These are phyloP conservation scores for Galerucella nymphaeae DNA, from an alignment of 2,888 invertebrate species.

Conservation along the genomic window DNA sequence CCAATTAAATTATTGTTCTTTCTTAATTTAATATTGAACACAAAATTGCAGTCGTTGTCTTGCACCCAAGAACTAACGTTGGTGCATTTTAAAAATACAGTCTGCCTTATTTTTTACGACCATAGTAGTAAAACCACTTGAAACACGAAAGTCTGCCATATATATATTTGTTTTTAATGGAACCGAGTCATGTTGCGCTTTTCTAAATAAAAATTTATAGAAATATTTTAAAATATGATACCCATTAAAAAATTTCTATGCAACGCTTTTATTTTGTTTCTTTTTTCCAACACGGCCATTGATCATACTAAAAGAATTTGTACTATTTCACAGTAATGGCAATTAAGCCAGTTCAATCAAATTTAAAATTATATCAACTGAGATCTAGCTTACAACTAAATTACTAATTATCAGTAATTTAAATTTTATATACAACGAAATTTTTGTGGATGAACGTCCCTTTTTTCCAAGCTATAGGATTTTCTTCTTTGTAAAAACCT, in stretches of 20 bases:
- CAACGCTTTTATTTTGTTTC: too few species aligned
- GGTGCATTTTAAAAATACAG: conserved; percentile 31
- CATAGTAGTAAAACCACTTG: not conserved
- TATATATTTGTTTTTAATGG: not conserved
- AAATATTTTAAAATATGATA: not conserved
- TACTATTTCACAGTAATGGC: not conserved
- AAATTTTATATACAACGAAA: too few species aligned
- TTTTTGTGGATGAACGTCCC: too few species aligned
- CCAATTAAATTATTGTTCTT: conserved; percentile 48
- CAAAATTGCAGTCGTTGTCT: conserved; percentile 52
- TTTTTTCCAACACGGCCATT: too few species aligned
- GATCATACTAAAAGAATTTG: not conserved
- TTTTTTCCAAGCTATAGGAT: too few species aligned
- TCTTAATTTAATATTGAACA: conserved; percentile 48
- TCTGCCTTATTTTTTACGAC: conserved; percentile 25
- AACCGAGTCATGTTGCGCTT: not conserved
- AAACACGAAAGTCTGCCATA: conserved; percentile 22
- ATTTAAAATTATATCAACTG: too few species aligned
- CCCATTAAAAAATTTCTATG: not conserved
- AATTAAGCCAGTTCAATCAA: not conserved
- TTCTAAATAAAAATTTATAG: too few species aligned
- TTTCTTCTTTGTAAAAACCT: too few species aligned
- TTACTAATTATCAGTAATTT: too few species aligned
- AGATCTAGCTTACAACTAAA: too few species aligned
- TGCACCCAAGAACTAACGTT: conserved; percentile 14